Base-by-base conservation (phyloP, 37 sponge, comb jelly and placozoan species). In the Aplysina aerophoba region DNA sequence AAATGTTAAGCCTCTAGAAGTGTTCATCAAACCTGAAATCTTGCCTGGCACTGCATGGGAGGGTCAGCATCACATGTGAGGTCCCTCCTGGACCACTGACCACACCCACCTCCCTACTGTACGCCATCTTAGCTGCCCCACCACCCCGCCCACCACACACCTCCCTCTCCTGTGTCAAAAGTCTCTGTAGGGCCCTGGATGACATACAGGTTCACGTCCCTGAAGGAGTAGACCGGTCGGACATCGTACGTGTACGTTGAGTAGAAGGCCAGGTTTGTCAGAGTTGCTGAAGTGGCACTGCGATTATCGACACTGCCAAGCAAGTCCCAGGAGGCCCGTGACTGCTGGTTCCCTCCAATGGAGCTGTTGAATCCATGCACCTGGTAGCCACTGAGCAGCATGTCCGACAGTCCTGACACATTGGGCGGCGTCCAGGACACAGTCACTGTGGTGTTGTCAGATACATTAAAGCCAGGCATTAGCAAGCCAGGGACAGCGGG, bases 161-260 rank as follows among this genome's bases (percentile, higher is more conserved):
- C 41, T 75, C 78, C 78, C 38, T 75, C 78, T 75, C 78, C 78
- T 25, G 78, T 75, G 21, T 0, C 0, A 15, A 75, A 75, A 8
- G 3, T 41, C 16, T 54, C 78, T 12, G 5, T 6, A 0, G 44
- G 13, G 1, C 78, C 78, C 4, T 15, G 4, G 20, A 75, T 44
- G 21, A 37, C 37, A 6, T n/a, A 24, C n/a, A 75, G 44, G 24
- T 20, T 15, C 4, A 21, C 12, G 16, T 36, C 54, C 22, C n/a
- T 75, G 78, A 40, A 50, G 50, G 25, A 28, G 28, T 62, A 62
- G 4, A 53, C 78, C 11, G n/a, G 13, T 0, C 25, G n/a, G 2
- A 75, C 54, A 37, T 17, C 21, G 14, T 75, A 75, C 1, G 22
- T 39, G 53, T 75, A 75, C 54, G 39, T 41, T 37, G 50, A 36